Percentiles rank a stretch among this genome's conserved stretches.
phyloP scores from a whole-genome alignment of 2,113 vertebrate species.

The Seriola aureovittata region DNA sequence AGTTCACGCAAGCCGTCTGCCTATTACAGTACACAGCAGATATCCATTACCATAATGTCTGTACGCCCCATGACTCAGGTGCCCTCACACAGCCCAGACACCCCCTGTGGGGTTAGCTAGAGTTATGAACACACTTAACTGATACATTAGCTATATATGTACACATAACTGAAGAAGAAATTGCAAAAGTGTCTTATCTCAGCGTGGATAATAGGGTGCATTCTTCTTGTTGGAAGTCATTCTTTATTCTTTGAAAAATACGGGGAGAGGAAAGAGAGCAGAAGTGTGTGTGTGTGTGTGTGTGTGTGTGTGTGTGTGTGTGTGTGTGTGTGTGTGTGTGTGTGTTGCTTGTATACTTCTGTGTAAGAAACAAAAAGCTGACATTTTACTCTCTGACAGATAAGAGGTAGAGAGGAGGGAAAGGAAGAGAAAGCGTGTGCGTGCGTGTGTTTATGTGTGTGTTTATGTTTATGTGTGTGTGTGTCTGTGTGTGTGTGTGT shows the following conservation, averaged over 20 bases:
- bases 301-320: slow-evolving; percentile 3
- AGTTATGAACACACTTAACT: slow-evolving; percentile 18
- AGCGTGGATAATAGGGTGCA: not conserved
- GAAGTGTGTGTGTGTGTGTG: not conserved
- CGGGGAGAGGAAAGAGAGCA: not conserved
- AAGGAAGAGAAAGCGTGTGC: slow-evolving; percentile 20
- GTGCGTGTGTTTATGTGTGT: slow-evolving; percentile 42
- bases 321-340: not conserved
- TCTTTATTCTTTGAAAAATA: slow-evolving; percentile 19
- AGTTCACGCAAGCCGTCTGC: slow-evolving; percentile 25
- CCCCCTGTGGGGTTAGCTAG: slow-evolving; percentile 32
- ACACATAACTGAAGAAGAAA: not conserved
- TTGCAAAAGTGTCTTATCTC: slow-evolving; percentile 24
- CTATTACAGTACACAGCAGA: slow-evolving; percentile 50
- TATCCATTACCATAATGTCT: slow-evolving; percentile 59
- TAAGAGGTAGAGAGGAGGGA: slow-evolving; percentile 42
- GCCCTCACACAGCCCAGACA: slow-evolving; percentile 48
- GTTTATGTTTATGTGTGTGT: slow-evolving; percentile 40
- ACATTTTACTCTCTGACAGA: slow-evolving; percentile 72
- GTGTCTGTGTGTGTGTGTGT: slow-evolving; percentile 39
- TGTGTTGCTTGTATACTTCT: slow-evolving; percentile 29
- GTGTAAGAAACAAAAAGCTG: slow-evolving; percentile 63
- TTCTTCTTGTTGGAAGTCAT: slow-evolving; percentile 20
- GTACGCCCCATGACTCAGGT: slow-evolving; percentile 69
- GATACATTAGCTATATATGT: slow-evolving; percentile 40